These are phyloP conservation scores for Ferdinandea cuprea DNA, from an alignment of 2,888 invertebrate species.

Conservation along the genomic window DNA sequence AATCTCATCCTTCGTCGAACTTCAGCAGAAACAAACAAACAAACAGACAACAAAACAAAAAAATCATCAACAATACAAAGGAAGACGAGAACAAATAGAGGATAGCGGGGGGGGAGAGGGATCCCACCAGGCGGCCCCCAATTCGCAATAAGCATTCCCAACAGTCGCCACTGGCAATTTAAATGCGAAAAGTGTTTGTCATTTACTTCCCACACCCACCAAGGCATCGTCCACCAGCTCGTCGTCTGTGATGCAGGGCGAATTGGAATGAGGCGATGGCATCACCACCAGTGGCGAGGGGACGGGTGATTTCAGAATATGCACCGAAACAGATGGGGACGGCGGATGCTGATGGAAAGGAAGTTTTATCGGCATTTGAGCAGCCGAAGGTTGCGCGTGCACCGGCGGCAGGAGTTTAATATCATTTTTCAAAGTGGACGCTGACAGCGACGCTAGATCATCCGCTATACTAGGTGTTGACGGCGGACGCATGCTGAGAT, in stretches of 20 bases:
- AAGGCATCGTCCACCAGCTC: conserved; percentile 83
- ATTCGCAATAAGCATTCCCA: conserved; percentile 22
- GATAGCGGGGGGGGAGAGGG: background rate
- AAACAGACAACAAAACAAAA: too few relatives aligned
- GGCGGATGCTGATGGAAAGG: conserved; percentile 64
- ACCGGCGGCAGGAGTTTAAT: conserved; percentile 64
- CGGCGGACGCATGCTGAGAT: conserved; percentile 69
- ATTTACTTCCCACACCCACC: conserved; percentile 75
- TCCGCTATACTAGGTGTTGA: conserved; percentile 50
- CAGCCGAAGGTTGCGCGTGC: conserved; percentile 84
- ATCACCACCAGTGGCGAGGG: conserved; percentile 87
- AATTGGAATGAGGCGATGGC: conserved; percentile 86
- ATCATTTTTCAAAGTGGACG: conserved; percentile 58
- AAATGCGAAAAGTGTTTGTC: conserved; percentile 68
- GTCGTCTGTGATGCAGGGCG: conserved; percentile 93
- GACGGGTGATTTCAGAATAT: conserved; percentile 90
- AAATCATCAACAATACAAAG: conserved; percentile 47
- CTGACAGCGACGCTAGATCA: conserved; percentile 42
- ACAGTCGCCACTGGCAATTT: conserved; percentile 16
- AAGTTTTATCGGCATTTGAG: conserved; percentile 78
- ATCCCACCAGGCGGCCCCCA: conserved; percentile 1
- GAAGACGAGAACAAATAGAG: conserved; percentile 45
- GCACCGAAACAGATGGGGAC: conserved; percentile 88
- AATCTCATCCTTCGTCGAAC: conserved; percentile 53
- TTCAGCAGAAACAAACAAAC: conserved; percentile 30